Conservation (phyloP, 1,140 invertebrate genomes). For the Heliconius hewitsoni region DNA sequence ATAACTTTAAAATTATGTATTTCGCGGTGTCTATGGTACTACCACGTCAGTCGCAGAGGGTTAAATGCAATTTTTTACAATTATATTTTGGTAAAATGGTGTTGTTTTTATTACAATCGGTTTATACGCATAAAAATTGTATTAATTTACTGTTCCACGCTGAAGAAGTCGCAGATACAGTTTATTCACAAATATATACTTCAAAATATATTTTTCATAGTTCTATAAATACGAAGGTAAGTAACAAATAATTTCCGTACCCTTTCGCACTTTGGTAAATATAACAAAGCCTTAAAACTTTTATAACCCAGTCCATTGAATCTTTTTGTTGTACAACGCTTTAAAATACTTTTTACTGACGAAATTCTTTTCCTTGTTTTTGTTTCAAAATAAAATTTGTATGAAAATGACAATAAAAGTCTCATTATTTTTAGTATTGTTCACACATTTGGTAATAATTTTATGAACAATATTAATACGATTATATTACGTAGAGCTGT, state of each 20-base stretch:
- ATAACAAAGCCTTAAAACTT: conserved; percentile 3
- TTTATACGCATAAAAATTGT: too few relatives aligned
- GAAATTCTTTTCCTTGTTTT: conserved; percentile 7
- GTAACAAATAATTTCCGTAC: conserved; percentile 12
- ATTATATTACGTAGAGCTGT: too few relatives aligned
- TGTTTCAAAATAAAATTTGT: neutral
- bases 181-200: too few relatives aligned
- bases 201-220: neutral
- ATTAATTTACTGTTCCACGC: too few relatives aligned
- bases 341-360: conserved; percentile 2
- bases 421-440: neutral
- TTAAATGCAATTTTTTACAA: too few relatives aligned
- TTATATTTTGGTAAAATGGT: too few relatives aligned
- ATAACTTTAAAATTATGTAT: too few relatives aligned
- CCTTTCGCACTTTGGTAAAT: conserved; percentile 1
- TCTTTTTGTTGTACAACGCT: conserved; percentile 1
- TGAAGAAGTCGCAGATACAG: too few relatives aligned
- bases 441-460: neutral
- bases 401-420: conserved; percentile 6
- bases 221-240: neutral
- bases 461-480: neutral
- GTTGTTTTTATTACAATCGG: too few relatives aligned
- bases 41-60: too few relatives aligned
- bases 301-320: conserved; percentile 8
- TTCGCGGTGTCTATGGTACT: too few relatives aligned